phyloP scores from a whole-genome alignment of 2,113 vertebrate species.

The Tyto alba region DNA sequence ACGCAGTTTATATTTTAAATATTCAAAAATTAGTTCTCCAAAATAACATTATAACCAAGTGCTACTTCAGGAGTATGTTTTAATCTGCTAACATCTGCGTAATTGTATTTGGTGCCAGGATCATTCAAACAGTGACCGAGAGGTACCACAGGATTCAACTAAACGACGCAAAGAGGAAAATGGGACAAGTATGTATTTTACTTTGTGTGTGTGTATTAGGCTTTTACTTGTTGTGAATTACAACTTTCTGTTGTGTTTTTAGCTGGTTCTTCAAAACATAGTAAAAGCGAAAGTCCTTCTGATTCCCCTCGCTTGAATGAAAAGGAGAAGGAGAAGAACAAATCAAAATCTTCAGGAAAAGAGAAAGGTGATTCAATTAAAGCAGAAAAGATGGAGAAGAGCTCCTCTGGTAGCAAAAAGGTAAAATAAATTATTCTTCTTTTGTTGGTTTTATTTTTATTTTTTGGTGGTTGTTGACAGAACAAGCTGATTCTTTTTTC shows the following conservation, averaged over 20 bases:
- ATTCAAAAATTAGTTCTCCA: neutral
- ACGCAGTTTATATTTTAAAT: neutral
- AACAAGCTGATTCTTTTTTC: neutral
- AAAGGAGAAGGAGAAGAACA: slow-evolving; percentile 92
- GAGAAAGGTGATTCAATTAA: slow-evolving; percentile 93
- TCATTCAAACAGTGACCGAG: slow-evolving; percentile 86
- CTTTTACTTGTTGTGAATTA: neutral
- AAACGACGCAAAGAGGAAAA: slow-evolving; percentile 91
- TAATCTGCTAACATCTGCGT: neutral
- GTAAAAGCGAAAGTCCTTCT: slow-evolving; percentile 92
- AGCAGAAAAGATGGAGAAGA: slow-evolving; percentile 87
- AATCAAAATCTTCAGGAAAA: slow-evolving; percentile 96
- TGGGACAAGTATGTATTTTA: slow-evolving; percentile 81
- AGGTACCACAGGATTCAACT: slow-evolving; percentile 78
- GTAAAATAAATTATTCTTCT: slow-evolving; percentile 51
- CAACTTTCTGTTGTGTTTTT: neutral
- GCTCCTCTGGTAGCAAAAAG: slow-evolving; percentile 95
- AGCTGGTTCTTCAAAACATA: slow-evolving; percentile 90
- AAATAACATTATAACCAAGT: neutral
- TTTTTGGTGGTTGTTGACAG: neutral
- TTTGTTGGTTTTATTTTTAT: slow-evolving; percentile 21
- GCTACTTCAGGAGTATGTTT: neutral
- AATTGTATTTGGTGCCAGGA: slow-evolving; percentile 76
- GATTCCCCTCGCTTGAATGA: slow-evolving; percentile 88
- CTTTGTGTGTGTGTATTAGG: neutral